Base-by-base conservation (phyloP, 2,888 invertebrate species). In the Mellilla xanthometata region DNA sequence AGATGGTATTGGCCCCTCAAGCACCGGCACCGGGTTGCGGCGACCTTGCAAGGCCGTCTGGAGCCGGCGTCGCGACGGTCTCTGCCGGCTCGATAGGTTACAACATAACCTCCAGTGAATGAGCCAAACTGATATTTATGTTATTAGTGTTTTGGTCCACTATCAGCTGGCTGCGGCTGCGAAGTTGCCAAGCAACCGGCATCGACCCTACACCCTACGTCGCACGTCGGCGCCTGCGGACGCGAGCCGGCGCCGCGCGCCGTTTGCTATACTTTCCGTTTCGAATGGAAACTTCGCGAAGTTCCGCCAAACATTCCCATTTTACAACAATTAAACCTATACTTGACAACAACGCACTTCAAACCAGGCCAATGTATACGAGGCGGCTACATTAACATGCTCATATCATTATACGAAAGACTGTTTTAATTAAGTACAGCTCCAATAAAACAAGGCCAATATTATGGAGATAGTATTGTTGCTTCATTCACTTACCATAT, bases 401-500 rank as follows among this genome's bases (percentile, higher is more conserved):
- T 31, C 39, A 43, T 33, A 30, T 36, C 49, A 46, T 51, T 47
- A 28, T 40, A 48, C 39, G 39, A 27, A 51, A 51, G 27, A 36
- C 39, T 10, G 31, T 27, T 22, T 34, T 30, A 12, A 12, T 24
- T 12, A 33, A n/a, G 4, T 9, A 26, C 12, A 22, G 27, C 1
- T 36, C 3, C 27, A 32, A 29, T 9, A 29, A 13, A 43, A 39
- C 28, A 9, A 33, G 23, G 33, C 12, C 33, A 39, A 13, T 44
- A 23, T 15, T 34, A 34, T 24, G 27, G 23, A 38, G 13, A 30
- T 27, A 19, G 10, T 34, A 8, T 13, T 12, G 26, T 19, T 35
- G 10, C 15, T 39, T 39, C 8, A n/a, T 48, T 10, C 41, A 69
- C 89, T 82, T 78, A 90, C 90, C 88, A 84, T 90, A 71, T 90